Base-by-base conservation (phyloP, 2,797 vertebrate genomes). In the Acanthurus lineatus region DNA sequence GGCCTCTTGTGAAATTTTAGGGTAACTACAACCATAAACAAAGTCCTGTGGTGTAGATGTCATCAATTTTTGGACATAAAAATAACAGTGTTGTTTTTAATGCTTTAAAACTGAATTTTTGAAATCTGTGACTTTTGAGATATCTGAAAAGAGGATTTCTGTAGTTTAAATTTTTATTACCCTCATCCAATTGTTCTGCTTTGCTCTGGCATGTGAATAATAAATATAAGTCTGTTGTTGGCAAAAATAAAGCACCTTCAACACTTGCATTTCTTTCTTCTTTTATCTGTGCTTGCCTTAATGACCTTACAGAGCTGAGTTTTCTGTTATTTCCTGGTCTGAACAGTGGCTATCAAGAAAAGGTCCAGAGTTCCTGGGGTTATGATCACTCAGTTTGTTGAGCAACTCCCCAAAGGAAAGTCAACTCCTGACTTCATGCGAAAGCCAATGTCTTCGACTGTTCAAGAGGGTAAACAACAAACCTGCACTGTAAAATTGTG, bases 281-380 rank as follows among this genome's bases (percentile, higher is more conserved):
- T 59, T 52, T 22, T 48, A 3, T 54, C 11, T 2, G 40, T 42
- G 14, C 52, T 74, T 52, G 32, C n/a, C 20, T 47, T 53, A 35
- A 60, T 15, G 35, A 25, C 10, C 9, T 40, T 12, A 47, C n/a
- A 63, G 19, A 69, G 16, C 2, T 16, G 48, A 54, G 11, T 35
- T 63, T 9, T 0, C 2, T 38, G 1, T 38, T 56, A 1, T 81
- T 11, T 79, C 75, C 20, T 82, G 16, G 51, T 88, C 16, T 77
- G 76, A 32, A 73, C 78, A 95, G 95, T 94, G 92, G 86, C 79
- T 11, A 95, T 95, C 60, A 91, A 88, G 72, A 97, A 92, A 91
- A 95, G 93, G 76, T 96, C 97, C 69, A 87, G 91, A 57, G 44
- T 96, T 69, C 96, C 96, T 1, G 97, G 97, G 2, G 97, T 98